Conservation (phyloP, 1,140 invertebrate genomes). For the Aphidius gifuensis region DNA sequence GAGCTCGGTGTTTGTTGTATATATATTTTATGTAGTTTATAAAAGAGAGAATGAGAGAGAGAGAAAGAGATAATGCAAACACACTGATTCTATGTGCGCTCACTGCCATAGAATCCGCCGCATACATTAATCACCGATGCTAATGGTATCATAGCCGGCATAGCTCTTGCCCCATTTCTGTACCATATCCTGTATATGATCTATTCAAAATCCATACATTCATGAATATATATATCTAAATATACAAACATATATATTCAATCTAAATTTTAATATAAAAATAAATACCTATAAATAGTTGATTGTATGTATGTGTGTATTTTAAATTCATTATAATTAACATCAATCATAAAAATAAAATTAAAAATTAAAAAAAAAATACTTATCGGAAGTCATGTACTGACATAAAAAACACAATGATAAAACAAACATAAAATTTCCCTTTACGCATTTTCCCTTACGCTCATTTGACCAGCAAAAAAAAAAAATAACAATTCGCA, state of each 20-base stretch:
- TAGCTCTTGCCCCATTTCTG: slow-evolving; percentile 38
- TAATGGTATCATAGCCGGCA: slow-evolving; percentile 53
- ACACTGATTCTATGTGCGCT: no score
- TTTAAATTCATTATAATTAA: not conserved
- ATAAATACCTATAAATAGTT: slow-evolving; percentile 3
- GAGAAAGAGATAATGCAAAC: no score
- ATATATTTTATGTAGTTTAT: no score
- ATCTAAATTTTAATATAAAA: not conserved
- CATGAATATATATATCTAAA: not conserved
- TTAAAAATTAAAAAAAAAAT: not conserved
- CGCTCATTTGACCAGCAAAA: no score
- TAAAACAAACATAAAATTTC: no score
- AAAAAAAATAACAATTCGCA: no score
- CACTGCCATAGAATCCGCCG: slow-evolving; percentile 28
- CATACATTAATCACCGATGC: slow-evolving; percentile 56
- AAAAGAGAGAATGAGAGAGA: no score
- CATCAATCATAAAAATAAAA: slow-evolving; percentile 2
- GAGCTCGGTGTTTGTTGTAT: no score
- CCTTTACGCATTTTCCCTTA: no score
- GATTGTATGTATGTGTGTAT: slow-evolving; percentile 12
- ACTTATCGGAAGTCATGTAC: slow-evolving; percentile 16
- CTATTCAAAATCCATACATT: not conserved
- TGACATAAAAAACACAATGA: slow-evolving; percentile 15
- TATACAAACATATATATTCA: slow-evolving; percentile 1
- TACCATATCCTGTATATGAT: slow-evolving; percentile 1